phyloP scores from a whole-genome alignment of 2,888 invertebrate genomes.

The Sphaerophoria rueppellii region DNA sequence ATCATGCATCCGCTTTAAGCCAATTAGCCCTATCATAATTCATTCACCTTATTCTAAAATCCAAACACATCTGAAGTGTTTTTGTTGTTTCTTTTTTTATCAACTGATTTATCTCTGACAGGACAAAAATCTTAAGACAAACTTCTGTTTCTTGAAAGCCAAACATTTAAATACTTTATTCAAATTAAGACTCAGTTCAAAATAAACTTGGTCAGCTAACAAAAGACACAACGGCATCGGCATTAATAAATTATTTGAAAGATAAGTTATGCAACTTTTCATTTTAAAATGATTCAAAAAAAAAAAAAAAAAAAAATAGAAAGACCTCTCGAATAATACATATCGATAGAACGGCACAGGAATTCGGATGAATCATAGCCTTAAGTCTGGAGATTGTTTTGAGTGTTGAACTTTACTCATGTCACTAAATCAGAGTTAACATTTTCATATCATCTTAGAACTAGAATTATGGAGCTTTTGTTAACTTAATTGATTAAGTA shows the following conservation, averaged over 20 bases:
- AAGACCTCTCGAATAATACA: background rate
- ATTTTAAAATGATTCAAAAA: background rate
- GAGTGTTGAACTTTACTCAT: no score
- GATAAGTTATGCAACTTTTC: constrained; percentile 28
- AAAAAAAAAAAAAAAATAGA: background rate
- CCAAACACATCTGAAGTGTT: no score
- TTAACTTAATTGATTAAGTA: no score
- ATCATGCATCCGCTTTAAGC: background rate
- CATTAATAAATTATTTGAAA: constrained; percentile 18
- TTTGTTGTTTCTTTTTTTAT: background rate
- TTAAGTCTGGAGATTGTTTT: no score
- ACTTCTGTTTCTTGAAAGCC: constrained; percentile 9
- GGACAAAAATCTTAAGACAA: constrained; percentile 12
- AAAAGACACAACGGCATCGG: constrained; percentile 12
- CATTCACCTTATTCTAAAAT: constrained; percentile 9
- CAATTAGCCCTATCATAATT: constrained; percentile 19
- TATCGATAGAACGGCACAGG: no score
- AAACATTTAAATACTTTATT: constrained; percentile 24
- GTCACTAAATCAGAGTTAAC: no score
- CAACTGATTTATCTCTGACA: constrained; percentile 7
- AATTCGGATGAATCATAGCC: no score
- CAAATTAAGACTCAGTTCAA: constrained; percentile 4
- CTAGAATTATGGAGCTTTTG: no score
- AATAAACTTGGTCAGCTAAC: background rate
- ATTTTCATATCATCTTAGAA: no score